Evolutionary conservation across 2,113 vertebrate genomes (phyloP).

Genomic region (Kryptolebias marmoratus): DNA sequence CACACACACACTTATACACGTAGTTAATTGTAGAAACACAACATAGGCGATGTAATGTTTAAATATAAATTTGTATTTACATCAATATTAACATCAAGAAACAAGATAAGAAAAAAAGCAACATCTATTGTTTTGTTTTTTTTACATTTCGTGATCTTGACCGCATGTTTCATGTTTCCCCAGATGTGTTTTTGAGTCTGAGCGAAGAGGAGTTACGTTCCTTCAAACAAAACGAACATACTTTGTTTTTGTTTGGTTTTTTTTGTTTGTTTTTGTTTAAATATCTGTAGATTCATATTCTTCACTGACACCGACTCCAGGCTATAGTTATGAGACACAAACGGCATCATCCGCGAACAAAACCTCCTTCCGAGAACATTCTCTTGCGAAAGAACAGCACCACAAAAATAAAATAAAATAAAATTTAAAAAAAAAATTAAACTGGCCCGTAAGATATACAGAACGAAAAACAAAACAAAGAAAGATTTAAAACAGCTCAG

Average conservation of each 20-base stretch:
- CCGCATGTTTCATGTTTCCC: slow-evolving; percentile 53
- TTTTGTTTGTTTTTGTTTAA: background rate
- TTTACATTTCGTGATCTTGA: slow-evolving; percentile 84
- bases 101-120: slow-evolving; percentile 83
- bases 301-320: slow-evolving; percentile 34
- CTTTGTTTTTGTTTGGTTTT: slow-evolving; percentile 17
- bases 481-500: slow-evolving; percentile 59
- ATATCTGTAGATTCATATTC: slow-evolving; percentile 54
- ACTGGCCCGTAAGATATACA: slow-evolving; percentile 52
- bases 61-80: slow-evolving; percentile 99
- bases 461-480: slow-evolving; percentile 46
- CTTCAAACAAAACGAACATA: slow-evolving; percentile 55
- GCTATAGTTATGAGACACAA: slow-evolving; percentile 52
- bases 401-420: slow-evolving; percentile 50
- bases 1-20: too few relatives aligned
- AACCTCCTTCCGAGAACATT: slow-evolving; percentile 57
- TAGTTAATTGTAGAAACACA: slow-evolving; percentile 4
- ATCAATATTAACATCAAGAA: slow-evolving; percentile 92
- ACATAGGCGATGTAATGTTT: slow-evolving; percentile 78
- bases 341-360: slow-evolving; percentile 55
- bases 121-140: slow-evolving; percentile 61
- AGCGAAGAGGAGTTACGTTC: slow-evolving; percentile 43
- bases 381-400: slow-evolving; percentile 63
- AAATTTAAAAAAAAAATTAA: too few relatives aligned
- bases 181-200: slow-evolving; percentile 49